Evolutionary conservation across 35 echinoderm and acorn worm species (phyloP).

Genomic region (Heliocidaris erythrogramma): DNA sequence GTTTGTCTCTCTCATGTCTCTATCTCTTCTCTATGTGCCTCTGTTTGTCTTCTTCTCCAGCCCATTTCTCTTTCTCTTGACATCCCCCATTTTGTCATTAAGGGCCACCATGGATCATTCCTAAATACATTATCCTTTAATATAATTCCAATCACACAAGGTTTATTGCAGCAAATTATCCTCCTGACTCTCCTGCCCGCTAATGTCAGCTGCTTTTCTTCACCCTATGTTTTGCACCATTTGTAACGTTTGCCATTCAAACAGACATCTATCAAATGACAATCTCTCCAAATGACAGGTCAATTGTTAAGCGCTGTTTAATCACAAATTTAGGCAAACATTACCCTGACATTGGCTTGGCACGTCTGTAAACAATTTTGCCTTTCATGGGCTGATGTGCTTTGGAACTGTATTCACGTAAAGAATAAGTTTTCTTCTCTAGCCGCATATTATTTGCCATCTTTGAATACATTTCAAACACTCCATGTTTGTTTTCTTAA

Average conservation of each 20-base stretch:
- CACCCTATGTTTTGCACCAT: not conserved
- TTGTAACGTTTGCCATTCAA: slow-evolving; percentile 4
- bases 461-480: no score
- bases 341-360: not conserved
- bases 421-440: no score
- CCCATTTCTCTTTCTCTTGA: not conserved
- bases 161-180: not conserved
- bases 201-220: not conserved
- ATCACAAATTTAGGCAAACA: not conserved
- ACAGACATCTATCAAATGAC: slow-evolving; percentile 4
- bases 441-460: no score
- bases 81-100: not conserved
- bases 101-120: not conserved
- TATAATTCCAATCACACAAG: not conserved
- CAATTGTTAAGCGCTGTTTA: not conserved
- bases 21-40: no score
- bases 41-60: no score
- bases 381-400: no score
- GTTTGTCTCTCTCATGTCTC: no score
- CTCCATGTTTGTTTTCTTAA: no score
- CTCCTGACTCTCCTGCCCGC: not conserved
- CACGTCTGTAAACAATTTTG: not conserved
- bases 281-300: not conserved
- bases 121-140: not conserved
- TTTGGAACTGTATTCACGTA: no score